Conservation (phyloP, 2,797 vertebrate species). For the Tadarida brasiliensis region DNA sequence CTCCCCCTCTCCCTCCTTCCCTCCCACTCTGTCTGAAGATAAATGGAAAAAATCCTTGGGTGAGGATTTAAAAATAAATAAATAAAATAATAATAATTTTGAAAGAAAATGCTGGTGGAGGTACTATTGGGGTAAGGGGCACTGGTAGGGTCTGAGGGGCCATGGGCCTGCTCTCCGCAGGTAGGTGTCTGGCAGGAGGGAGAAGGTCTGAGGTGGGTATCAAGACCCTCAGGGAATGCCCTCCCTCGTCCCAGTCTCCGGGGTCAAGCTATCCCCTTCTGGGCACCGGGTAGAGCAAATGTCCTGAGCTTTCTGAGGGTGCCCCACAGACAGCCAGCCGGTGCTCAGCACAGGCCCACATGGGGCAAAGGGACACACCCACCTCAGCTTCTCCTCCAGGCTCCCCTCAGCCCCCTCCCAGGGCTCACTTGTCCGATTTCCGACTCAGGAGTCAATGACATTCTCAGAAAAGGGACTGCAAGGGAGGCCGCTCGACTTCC, state of each 20-base stretch:
- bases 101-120: not conserved
- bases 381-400: not conserved
- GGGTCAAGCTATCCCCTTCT: not conserved
- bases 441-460: not conserved
- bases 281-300: no score
- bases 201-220: not conserved
- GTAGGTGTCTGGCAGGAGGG: not conserved
- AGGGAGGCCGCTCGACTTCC: constrained; percentile 51
- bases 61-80: no score
- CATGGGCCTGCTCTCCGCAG: not conserved
- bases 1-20: no score
- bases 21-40: no score
- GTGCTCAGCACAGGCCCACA: not conserved
- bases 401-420: not conserved
- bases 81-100: not conserved
- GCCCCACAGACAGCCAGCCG: not conserved
- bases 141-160: not conserved
- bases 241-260: not conserved
- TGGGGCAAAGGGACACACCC: not conserved
- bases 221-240: not conserved
- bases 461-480: constrained; percentile 52
- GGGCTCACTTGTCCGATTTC: not conserved
- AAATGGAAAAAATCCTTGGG: no score
- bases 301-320: not conserved
- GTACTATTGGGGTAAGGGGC: not conserved